Base-by-base conservation (phyloP, 2,113 vertebrate species). In the Tupaia tana region DNA sequence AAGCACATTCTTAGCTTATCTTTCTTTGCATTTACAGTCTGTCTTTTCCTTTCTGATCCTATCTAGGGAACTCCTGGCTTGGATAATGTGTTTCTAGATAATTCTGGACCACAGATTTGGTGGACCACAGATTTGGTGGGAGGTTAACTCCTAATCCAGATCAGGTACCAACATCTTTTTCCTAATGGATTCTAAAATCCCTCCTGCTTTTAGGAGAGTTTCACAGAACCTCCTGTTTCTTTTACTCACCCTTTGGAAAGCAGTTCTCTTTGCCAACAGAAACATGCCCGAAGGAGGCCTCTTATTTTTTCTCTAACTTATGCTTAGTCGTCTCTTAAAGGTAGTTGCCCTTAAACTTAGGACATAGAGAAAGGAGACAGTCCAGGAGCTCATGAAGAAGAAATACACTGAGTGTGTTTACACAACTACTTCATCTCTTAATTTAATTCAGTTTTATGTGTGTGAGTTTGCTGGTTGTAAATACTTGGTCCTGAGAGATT, bases 381-480 rank as follows among this genome's bases (percentile, higher is more conserved):
- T 96, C 94, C 73, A 95, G 83, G 95, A 97, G 96, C 97, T 98
- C 97, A 96, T 27, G 31, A 96, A 97, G 97, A 98, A 91, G 98
- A 98, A 98, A 98, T 98, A 98, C 98, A 98, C 99, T 98, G 96
- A 97, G 94, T 97, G 94, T 98, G 98, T 98, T 99, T 99, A 99
- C 98, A 98, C 87, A 97, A 97, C 97, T 96, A 93, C 63, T 96
- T 97, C 97, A 97, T 93, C 93, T 96, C 95, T 98, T 99, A 98
- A 99, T 98, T 99, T 98, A 98, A 98, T 98, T 98, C 93, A 95
- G 80, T 98, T 98, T 97, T 52, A 59, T 97, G 96, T 98, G 97
- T 97, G 94, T 98, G 97, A 97, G 97, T 98, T 98, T 97, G 98
- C 98, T 98, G 98, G 97, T 97, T 99, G 98, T 99, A 99, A 98